phyloP scores from a whole-genome alignment of 1,140 invertebrate genomes.

The Ceratoteleas bidentatus region DNA sequence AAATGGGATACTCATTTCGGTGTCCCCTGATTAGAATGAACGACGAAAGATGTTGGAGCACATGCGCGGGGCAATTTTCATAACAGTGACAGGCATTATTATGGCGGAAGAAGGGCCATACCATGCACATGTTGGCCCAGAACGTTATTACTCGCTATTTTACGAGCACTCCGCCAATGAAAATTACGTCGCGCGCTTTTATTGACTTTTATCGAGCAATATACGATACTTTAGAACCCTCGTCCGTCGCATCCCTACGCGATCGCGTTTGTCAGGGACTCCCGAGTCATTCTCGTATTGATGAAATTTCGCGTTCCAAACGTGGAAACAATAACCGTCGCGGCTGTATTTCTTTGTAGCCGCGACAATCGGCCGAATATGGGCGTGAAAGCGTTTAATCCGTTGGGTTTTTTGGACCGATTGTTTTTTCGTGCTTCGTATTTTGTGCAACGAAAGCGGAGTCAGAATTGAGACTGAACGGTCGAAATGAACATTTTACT shows the following conservation, averaged over 20 bases:
- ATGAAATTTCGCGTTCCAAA: constrained; percentile 49
- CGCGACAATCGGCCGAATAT: too few relatives aligned
- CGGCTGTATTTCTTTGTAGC: too few relatives aligned
- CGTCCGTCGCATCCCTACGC: constrained; percentile 52
- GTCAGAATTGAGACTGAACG: background rate
- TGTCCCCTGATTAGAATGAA: too few relatives aligned
- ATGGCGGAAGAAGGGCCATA: constrained; percentile 45
- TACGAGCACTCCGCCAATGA: constrained; percentile 65
- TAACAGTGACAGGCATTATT: constrained; percentile 44
- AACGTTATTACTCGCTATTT: constrained; percentile 63
- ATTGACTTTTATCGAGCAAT: constrained; percentile 67
- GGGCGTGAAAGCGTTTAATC: background rate
- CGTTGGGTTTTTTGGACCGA: background rate
- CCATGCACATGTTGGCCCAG: constrained; percentile 50
- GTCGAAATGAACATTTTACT: background rate
- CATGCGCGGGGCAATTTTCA: constrained; percentile 28
- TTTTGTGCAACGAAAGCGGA: background rate
- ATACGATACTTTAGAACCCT: constrained; percentile 66
- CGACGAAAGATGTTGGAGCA: background rate
- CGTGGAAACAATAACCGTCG: constrained; percentile 42
- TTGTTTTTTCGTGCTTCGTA: too few relatives aligned
- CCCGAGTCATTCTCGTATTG: constrained; percentile 57
- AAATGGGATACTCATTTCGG: too few relatives aligned
- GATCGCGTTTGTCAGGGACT: constrained; percentile 56
- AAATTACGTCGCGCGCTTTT: constrained; percentile 66